Percentiles rank a stretch among this genome's conserved stretches.
Evolutionary conservation across 1,140 invertebrate species (phyloP).

Genomic region (Holcopasites calliopsidis): DNA sequence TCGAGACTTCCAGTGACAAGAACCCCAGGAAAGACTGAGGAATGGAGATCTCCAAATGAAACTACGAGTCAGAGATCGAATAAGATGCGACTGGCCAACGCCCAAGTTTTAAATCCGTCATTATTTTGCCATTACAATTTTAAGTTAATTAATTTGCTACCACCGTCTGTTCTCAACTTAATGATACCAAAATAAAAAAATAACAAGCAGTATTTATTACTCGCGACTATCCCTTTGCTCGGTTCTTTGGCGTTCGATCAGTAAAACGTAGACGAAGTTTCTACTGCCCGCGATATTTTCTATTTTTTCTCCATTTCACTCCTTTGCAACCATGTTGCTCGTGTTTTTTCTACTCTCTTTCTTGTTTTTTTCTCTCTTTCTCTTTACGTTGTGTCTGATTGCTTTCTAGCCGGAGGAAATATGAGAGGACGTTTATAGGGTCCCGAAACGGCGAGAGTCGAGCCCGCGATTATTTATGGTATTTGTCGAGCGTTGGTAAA

Average conservation of each 20-base stretch:
- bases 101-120: constrained; percentile 60
- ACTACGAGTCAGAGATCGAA: constrained; percentile 39
- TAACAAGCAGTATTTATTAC: constrained; percentile 68
- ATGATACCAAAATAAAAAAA: constrained; percentile 63
- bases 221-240: constrained; percentile 22
- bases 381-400: constrained; percentile 59
- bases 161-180: constrained; percentile 63
- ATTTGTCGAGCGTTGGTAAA: constrained; percentile 61
- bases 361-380: constrained; percentile 8
- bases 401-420: constrained; percentile 57
- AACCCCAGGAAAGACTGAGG: too few species aligned
- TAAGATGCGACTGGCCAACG: constrained; percentile 56
- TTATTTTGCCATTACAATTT: constrained; percentile 69
- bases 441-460: constrained; percentile 35
- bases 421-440: constrained; percentile 63
- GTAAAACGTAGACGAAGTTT: constrained; percentile 13
- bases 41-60: too few species aligned
- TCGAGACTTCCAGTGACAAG: too few species aligned
- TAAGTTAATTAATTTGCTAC: constrained; percentile 68
- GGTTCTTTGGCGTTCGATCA: constrained; percentile 5
- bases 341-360: neutral
- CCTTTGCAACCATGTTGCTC: neutral
- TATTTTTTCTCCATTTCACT: neutral
- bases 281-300: constrained; percentile 58
- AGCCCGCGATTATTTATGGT: constrained; percentile 58